A percentile compares a stretch with the other conserved stretches of the same genome.
Conservation (phyloP, 2,888 invertebrate genomes). For the Stramonita haemastoma region DNA sequence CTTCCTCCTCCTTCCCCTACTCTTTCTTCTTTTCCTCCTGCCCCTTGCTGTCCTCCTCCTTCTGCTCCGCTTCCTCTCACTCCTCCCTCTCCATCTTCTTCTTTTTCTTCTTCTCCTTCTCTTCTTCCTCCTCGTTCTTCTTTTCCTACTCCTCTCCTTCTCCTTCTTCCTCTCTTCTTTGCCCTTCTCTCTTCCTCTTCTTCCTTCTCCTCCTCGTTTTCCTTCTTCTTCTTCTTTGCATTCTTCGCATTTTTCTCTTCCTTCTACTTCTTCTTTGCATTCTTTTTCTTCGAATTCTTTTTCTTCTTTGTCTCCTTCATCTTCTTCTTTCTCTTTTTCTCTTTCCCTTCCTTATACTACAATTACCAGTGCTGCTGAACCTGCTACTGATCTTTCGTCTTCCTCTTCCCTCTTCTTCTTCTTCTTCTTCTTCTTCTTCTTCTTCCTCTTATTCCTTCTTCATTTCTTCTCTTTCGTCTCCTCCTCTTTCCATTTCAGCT, state of each 20-base stretch:
- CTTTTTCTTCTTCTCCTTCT: not conserved
- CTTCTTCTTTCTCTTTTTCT: too few species aligned
- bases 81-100: not conserved
- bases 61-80: not conserved
- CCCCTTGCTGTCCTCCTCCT: not conserved
- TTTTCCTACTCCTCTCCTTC: not conserved
- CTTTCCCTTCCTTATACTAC: too few species aligned
- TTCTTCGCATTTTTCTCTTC: not conserved
- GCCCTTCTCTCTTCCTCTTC: not conserved
- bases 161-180: not conserved
- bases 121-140: not conserved
- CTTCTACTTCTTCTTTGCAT: not conserved
- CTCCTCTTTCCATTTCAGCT: too few species aligned
- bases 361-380: too few species aligned
- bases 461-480: too few species aligned
- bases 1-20: not conserved
- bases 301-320: too few species aligned
- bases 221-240: not conserved
- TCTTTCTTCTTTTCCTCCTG: not conserved
- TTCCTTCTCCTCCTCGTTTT: not conserved
- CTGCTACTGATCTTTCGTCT: too few species aligned
- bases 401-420: too few species aligned
- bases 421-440: too few species aligned
- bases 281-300: not conserved
- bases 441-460: too few species aligned